Percentiles rank a stretch among this genome's conserved stretches.
Evolutionary conservation across 1,140 invertebrate genomes (phyloP).

Genomic region (Bombus superbus): DNA sequence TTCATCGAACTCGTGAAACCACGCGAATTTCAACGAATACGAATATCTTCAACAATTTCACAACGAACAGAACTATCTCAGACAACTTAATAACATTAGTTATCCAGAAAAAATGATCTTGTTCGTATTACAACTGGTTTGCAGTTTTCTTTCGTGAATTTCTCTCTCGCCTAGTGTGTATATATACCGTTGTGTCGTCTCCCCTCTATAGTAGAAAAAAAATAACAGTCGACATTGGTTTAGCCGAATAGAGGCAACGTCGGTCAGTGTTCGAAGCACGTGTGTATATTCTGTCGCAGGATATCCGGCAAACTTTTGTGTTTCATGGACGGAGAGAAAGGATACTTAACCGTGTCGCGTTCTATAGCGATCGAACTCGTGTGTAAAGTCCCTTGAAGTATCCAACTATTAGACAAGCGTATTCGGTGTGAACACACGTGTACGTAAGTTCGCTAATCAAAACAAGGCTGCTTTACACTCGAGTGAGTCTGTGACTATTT

Average conservation of each 20-base stretch:
- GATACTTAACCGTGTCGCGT: not conserved
- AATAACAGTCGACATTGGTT: not conserved
- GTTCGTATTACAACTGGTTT: not conserved
- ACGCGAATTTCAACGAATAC: not conserved
- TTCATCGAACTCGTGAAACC: too few species aligned
- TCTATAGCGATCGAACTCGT: not conserved
- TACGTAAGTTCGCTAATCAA: not conserved
- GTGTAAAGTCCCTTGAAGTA: not conserved
- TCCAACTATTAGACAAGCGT: not conserved
- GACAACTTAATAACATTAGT: not conserved
- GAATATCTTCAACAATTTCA: not conserved
- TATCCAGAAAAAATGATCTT: conserved; percentile 1
- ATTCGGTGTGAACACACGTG: not conserved
- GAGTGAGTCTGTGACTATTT: not conserved
- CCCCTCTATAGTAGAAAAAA: not conserved
- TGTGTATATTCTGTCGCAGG: not conserved
- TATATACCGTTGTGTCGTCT: not conserved
- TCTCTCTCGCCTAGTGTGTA: too few species aligned
- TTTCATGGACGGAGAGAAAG: not conserved
- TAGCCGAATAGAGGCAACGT: not conserved
- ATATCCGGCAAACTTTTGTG: conserved; percentile 14
- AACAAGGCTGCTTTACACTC: not conserved
- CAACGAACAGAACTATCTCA: not conserved
- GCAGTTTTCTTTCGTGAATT: not conserved
- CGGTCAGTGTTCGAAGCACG: not conserved